Percentiles rank a stretch among this genome's conserved stretches.
Conservation (phyloP, 30 jellyfish, hydroid and myxozoan genomes). For the Pseudorhiza aurosa region DNA sequence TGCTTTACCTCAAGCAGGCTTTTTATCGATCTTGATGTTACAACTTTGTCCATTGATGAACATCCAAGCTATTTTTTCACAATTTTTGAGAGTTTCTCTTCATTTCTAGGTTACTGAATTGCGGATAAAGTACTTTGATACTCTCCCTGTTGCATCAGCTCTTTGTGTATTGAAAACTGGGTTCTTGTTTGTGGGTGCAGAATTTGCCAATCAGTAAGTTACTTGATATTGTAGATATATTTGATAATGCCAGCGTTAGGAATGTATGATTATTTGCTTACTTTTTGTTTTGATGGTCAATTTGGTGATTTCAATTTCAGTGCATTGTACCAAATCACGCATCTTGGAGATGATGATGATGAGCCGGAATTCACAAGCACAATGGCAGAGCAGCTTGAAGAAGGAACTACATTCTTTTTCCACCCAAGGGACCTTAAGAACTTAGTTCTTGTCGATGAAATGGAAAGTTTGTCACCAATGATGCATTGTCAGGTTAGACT, state of each 20-base stretch:
- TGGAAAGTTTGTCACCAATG: conserved; percentile 97
- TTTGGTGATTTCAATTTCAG: too few relatives aligned
- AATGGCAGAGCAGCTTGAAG: conserved; percentile 91
- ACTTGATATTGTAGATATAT: too few relatives aligned
- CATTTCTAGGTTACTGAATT: conserved; percentile 82
- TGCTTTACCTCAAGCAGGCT: not conserved
- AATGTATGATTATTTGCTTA: not conserved
- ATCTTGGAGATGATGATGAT: conserved; percentile 98
- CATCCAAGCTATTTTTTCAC: not conserved
- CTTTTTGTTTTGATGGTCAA: too few relatives aligned
- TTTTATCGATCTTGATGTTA: not conserved
- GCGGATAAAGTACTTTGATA: conserved; percentile 90
- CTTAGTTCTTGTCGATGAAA: conserved; percentile 87
- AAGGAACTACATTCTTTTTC: conserved; percentile 92
- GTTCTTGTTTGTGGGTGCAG: conserved; percentile 89
- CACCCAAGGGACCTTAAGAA: conserved; percentile 92
- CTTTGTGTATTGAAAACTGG: conserved; percentile 95
- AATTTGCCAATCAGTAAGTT: conserved; percentile 95
- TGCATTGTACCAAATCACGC: conserved; percentile 95
- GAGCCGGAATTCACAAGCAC: conserved; percentile 96
- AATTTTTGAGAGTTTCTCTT: not conserved
- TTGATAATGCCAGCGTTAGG: too few relatives aligned
- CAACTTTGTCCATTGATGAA: not conserved
- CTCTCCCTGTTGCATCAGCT: conserved; percentile 96
- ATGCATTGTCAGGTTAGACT: conserved; percentile 95